Evolutionary conservation across 2,113 vertebrate genomes (phyloP).

Genomic region (Alethe castanea): DNA sequence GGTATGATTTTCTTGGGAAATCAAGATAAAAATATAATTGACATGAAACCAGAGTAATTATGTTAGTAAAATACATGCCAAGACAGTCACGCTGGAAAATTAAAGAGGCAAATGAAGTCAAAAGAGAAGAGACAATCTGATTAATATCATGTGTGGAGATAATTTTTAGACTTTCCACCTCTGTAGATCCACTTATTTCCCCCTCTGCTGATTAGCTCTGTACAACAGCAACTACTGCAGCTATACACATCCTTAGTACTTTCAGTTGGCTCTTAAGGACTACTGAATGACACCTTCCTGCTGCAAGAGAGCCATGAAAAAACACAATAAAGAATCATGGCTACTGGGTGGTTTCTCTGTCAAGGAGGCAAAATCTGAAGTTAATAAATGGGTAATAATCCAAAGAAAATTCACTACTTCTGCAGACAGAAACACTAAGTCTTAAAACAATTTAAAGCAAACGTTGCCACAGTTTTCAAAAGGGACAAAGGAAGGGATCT

Average conservation of each 20-base stretch:
- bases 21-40: not conserved
- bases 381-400: not conserved
- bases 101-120: not conserved
- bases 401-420: not conserved
- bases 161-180: not conserved
- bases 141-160: not conserved
- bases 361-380: not conserved
- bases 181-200: not conserved
- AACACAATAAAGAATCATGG: not conserved
- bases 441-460: not conserved
- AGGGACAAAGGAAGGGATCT: not conserved
- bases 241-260: not conserved
- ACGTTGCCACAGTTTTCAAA: not conserved
- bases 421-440: not conserved
- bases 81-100: not conserved
- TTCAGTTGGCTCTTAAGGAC: not conserved
- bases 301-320: not conserved
- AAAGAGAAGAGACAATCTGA: not conserved
- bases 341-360: not conserved
- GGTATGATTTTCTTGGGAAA: slow-evolving; percentile 4
- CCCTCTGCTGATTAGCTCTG: not conserved
- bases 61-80: not conserved
- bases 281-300: not conserved
- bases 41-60: slow-evolving; percentile 21
- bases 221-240: not conserved